A percentile compares a stretch with the other conserved stretches of the same genome.
phyloP scores from a whole-genome alignment of 2,797 vertebrate species.

The Pelodytes ibericus region DNA sequence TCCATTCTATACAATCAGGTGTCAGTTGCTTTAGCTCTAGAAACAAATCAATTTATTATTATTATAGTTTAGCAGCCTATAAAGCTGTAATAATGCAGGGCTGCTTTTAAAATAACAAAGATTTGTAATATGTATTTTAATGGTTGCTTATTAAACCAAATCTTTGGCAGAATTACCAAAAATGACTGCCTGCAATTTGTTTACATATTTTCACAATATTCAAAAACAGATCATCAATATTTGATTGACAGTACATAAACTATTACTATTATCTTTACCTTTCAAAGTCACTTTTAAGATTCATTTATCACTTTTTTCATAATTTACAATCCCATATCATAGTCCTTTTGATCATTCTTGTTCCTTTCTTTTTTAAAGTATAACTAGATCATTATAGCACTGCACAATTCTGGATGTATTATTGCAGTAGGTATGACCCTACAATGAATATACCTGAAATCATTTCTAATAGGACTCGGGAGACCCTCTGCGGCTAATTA shows the following conservation, averaged over 20 bases:
- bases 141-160: no score
- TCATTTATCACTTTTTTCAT: conserved; percentile 32
- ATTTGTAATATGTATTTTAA: no score
- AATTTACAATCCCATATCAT: conserved; percentile 24
- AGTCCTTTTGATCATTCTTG: conserved; percentile 48
- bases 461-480: conserved; percentile 45
- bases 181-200: no score
- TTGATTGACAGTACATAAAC: background rate
- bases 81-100: no score
- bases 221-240: background rate
- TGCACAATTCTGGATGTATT: conserved; percentile 30
- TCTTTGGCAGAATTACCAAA: no score
- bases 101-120: no score
- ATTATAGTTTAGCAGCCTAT: no score
- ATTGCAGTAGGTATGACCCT: conserved; percentile 42
- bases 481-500: conserved; percentile 49
- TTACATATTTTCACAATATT: background rate
- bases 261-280: background rate
- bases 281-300: conserved; percentile 19
- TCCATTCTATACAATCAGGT: no score
- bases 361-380: conserved; percentile 30
- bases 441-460: conserved; percentile 44
- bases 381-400: conserved; percentile 45
- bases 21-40: no score
- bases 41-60: no score